Evolutionary conservation across 2,888 invertebrate species (phyloP).

Genomic region (Cecidostiba fungosa): DNA sequence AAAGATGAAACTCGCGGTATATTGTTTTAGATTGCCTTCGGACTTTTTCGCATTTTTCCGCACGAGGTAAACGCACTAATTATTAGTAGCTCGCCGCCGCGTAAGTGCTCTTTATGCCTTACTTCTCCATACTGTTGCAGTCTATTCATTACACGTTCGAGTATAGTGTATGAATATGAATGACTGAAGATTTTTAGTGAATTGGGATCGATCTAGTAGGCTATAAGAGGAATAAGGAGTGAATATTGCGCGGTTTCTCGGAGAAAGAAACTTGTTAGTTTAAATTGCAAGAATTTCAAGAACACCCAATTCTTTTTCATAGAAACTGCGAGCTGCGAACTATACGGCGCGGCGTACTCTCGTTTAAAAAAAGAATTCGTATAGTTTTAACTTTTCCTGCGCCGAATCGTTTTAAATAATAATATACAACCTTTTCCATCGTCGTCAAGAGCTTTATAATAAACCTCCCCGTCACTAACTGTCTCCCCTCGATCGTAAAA

Average conservation of each 20-base stretch:
- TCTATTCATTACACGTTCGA: neutral
- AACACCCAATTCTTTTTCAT: neutral
- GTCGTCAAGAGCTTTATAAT: neutral
- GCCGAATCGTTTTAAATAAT: neutral
- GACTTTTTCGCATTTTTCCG: constrained; percentile 16
- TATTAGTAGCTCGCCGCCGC: neutral
- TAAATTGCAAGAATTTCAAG: neutral
- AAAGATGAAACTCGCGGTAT: constrained; percentile 38
- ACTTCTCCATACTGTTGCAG: neutral
- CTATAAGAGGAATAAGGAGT: neutral
- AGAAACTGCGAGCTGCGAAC: neutral
- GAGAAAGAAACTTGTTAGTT: neutral
- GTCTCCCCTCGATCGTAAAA: neutral
- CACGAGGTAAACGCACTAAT: constrained; percentile 38
- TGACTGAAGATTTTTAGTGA: neutral
- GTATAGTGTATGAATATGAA: neutral
- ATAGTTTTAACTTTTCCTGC: neutral
- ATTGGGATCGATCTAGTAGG: neutral
- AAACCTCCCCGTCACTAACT: neutral
- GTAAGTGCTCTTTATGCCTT: constrained; percentile 32
- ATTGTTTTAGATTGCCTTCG: constrained; percentile 24
- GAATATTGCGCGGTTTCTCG: neutral
- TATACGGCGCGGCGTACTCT: neutral
- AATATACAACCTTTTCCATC: neutral
- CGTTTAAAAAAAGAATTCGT: neutral